Evolutionary conservation across 2,797 vertebrate species (phyloP), one percentile per base, ranked within the genome.

Genomic region (Melanogrammus aeglefinus): DNA sequence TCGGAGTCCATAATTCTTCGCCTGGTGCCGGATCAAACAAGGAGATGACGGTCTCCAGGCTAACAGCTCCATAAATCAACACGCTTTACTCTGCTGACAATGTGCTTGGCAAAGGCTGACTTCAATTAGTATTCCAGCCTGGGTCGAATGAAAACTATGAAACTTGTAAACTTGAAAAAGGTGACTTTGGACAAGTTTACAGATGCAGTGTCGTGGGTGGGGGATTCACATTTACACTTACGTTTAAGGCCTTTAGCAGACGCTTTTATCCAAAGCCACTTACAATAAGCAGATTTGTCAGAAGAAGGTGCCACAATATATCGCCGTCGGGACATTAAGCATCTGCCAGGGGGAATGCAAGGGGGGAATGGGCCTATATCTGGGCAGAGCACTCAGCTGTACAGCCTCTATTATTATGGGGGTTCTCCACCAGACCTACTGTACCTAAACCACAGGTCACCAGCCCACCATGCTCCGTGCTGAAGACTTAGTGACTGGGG

Each of bases 131-230:
- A 83, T 78, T 84, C 75, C 66, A 87, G 84, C 80, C 82, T 78
- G 85, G 84, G 80, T 87, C 78, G 80, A 77, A 81, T 1, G 80
- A 87, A 84, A 83, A 6, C 33, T 29, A 33, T 12, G 29, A 4
- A 71, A 33, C 31, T 10, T 14, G 29, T 13, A 72, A 78, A 77
- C 86, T 75, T 77, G 81, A 88, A 87, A 88, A 80, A 76, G 21
- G 80, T 82, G 88, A 73, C 83, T 88, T 84, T 79, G 83, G 89
- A 83, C 80, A 75, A 39, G 72, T 87, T 91, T 90, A 90, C 90
- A 90, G 87, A 63, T 63, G n/a, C 6, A 63, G 57, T 63, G 57
- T 24, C 2, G 57, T 63, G 57, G 21, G 51, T 63, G 51, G 51
- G 35, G 35, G 35, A 36, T 36, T 6, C 35, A 36, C 35, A 36